Conservation (phyloP, 2,888 invertebrate species). For the Torymus texanus region DNA sequence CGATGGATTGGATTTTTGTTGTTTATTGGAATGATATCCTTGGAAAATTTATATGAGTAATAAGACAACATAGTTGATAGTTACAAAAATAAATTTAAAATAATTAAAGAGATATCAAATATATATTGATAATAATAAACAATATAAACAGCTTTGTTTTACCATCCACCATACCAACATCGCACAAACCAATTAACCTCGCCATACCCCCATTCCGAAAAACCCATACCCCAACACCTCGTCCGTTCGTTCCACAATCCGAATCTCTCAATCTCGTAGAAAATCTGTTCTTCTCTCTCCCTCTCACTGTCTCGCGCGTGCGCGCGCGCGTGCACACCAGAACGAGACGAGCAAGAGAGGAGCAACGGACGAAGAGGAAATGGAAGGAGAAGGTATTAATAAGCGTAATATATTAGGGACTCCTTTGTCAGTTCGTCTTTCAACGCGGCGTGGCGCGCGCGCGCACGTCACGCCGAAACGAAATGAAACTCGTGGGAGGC, state of each 20-base stretch:
- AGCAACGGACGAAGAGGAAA: constrained; percentile 56
- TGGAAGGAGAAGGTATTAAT: constrained; percentile 67
- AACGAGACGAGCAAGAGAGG: constrained; percentile 29
- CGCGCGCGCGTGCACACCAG: not conserved
- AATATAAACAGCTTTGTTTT: too few species aligned
- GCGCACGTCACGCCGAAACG: constrained; percentile 64
- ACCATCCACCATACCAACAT: not conserved
- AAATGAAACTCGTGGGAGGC: constrained; percentile 52
- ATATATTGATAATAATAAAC: too few species aligned
- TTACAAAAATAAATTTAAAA: too few species aligned
- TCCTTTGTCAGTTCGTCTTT: constrained; percentile 70
- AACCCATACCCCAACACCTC: not conserved
- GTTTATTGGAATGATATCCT: too few species aligned
- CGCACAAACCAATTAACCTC: not conserved
- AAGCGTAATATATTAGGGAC: constrained; percentile 73
- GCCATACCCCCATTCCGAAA: constrained; percentile 1
- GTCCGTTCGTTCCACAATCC: constrained; percentile 24
- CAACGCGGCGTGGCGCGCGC: constrained; percentile 56
- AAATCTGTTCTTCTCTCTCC: constrained; percentile 23
- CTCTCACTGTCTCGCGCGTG: too few species aligned
- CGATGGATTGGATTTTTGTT: too few species aligned
- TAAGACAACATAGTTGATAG: too few species aligned
- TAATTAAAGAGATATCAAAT: too few species aligned
- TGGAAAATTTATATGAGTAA: too few species aligned
- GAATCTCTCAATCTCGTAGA: constrained; percentile 51